These are phyloP conservation scores for Ophioninae sp. DNA, from an alignment of 2,888 invertebrate species.

Conservation along the genomic window DNA sequence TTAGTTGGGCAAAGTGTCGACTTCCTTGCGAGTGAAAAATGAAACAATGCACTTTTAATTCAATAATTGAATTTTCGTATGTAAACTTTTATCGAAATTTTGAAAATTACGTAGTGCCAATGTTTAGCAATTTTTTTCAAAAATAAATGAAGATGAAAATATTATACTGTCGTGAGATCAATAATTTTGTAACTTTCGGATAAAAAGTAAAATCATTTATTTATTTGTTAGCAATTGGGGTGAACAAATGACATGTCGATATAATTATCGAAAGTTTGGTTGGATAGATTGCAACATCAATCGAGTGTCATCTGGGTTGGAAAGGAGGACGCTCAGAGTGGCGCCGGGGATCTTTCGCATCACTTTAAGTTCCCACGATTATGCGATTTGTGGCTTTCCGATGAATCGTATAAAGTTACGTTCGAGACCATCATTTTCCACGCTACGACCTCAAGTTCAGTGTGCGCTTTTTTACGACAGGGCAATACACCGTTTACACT, in stretches of 20 bases:
- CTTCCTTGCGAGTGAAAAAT: neutral
- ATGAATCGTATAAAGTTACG: constrained; percentile 29
- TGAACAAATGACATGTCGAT: neutral
- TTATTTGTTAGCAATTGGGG: neutral
- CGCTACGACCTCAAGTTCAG: constrained; percentile 1
- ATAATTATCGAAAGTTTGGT: neutral
- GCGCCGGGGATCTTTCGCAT: neutral
- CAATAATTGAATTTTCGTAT: no score
- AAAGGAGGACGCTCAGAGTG: neutral
- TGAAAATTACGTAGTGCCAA: neutral
- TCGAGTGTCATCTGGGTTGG: neutral
- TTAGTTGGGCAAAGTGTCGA: neutral
- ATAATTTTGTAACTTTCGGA: neutral
- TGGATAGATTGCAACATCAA: neutral
- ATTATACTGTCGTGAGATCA: no score
- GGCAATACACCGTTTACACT: constrained; percentile 16
- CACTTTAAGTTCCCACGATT: constrained; percentile 25
- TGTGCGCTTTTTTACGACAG: constrained; percentile 26
- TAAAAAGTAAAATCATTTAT: neutral
- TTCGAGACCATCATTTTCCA: constrained; percentile 29
- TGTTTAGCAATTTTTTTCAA: neutral
- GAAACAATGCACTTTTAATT: no score
- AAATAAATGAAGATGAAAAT: no score
- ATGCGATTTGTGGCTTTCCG: constrained; percentile 33
- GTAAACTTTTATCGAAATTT: neutral